Evolutionary conservation across 2,113 vertebrate species (phyloP), one percentile per base, ranked within the genome.

Genomic region (Halichoeres trimaculatus): DNA sequence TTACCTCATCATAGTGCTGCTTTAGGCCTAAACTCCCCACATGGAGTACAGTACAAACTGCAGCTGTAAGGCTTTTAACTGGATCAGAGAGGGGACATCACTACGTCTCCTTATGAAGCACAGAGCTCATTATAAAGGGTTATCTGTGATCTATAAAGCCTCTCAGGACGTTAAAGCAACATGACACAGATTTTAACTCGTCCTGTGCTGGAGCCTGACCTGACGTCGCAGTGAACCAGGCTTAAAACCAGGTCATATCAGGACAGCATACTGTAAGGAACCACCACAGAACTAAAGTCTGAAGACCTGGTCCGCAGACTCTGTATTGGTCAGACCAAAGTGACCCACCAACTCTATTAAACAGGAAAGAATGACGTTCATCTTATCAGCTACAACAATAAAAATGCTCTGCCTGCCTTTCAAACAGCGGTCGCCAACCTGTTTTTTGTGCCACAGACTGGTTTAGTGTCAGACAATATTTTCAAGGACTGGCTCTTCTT

Each of bases 211-310:
- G 26, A 11, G 30, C 14, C 2, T 62, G 24, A 35, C 26, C 51
- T 14, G 4, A 52, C 65, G 52, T 60, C 62, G 10, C 62, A 14
- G 40, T 47, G 30, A 52, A 34, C 43, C 23, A 16, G 10, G 41
- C 26, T 35, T n/a, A 69, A 45, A 76, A 62, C 30, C 23, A 12
- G 67, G 67, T 65, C 50, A 63, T 30, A 38, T 30, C 43, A 62
- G 40, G 43, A 52, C 19, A 50, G 20, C 40, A 61, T 16, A 10
- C 23, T 56, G 55, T 17, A 38, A 13, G 13, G 14, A 2, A 19
- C 35, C 40, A 54, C 10, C 10, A 52, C 10, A 35, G 8, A 36
- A 1, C 4, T 2, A 35, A 26, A 36, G 20, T 23, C 10, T 22
- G 4, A 45, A 45, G 14, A 45, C 1, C 43, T 45, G 45, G 45